Evolutionary conservation across 1,140 invertebrate species (phyloP), one percentile per base, ranked within the genome.

Genomic region (Andrena cerasifolii): DNA sequence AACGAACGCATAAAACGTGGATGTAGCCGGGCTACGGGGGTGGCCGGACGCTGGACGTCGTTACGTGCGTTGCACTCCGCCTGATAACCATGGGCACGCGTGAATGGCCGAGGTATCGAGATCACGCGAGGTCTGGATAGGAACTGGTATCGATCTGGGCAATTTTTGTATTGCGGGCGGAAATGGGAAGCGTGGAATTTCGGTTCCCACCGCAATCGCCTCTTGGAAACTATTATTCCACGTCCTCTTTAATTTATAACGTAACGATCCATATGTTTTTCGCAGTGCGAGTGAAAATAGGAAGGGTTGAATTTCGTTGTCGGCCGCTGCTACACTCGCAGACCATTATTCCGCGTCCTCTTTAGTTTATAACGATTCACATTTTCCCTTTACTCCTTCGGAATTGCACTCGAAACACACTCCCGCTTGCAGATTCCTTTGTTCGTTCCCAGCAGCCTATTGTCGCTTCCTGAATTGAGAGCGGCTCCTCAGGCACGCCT

Each of bases 401-500:
- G n/a, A n/a, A n/a, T n/a, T n/a, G n/a, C n/a, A n/a, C n/a, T n/a
- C n/a, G n/a, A 61, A 59, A n/a, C 7, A 36, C 2, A 28, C 8
- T 14, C 3, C 24, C 24, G 28, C 14, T 14, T 10, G 24, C 24
- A 21, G 51, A 24, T 10, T 56, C 49, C 24, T 62, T 47, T 36
- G 14, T 18, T 51, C 43, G 26, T 63, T 66, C 24, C 14, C 21
- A 7, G n/a, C 40, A n/a, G 49, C 45, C 51, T 28, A 74, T 74
- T 74, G 72, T 75, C 58, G 40, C 18, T 58, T 40, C 21, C 51
- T 26, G 33, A 45, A 75, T 45, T n/a, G 54, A 43, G 66, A 71
- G 53, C 43, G 54, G 45, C 51, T 36, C 62, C 54, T 70, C 16
- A 70, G 79, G 76, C 78, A 86, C 83, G 81, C 82, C 87, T 86